A percentile compares a stretch with the other conserved stretches of the same genome.
Conservation (phyloP, 2,113 vertebrate species). For the Casuarius casuarius region DNA sequence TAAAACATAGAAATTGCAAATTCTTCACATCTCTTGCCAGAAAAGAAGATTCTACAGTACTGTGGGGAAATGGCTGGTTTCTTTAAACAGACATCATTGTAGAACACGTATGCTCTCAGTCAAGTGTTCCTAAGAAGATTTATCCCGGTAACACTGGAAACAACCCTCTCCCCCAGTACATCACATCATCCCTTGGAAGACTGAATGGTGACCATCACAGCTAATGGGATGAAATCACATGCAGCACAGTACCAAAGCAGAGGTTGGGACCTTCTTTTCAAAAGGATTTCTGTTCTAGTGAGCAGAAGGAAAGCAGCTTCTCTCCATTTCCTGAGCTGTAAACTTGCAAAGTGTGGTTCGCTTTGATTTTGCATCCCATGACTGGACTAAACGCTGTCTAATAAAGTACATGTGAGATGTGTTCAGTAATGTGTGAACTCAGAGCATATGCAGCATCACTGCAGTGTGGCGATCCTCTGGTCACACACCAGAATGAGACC, state of each 20-base stretch:
- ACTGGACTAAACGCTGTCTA: conserved; percentile 33
- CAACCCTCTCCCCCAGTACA: conserved; percentile 32
- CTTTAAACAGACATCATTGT: conserved; percentile 53
- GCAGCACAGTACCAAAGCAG: conserved; percentile 19
- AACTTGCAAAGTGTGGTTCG: conserved; percentile 40
- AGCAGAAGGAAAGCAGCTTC: conserved; percentile 66
- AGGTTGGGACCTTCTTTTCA: background rate
- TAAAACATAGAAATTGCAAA: conserved; percentile 16
- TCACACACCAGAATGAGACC: background rate
- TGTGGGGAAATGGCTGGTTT: conserved; percentile 13
- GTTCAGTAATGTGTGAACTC: conserved; percentile 54
- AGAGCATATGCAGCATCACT: conserved; percentile 33
- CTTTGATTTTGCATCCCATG: conserved; percentile 58
- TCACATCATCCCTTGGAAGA: conserved; percentile 53
- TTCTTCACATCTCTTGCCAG: conserved; percentile 46
- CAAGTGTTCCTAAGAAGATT: conserved; percentile 61
- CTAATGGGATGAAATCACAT: conserved; percentile 52
- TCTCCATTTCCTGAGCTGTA: conserved; percentile 62
- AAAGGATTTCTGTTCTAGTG: conserved; percentile 1
- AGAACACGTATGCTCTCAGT: conserved; percentile 38
- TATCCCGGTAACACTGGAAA: conserved; percentile 50
- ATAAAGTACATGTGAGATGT: conserved; percentile 57
- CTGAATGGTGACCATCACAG: conserved; percentile 57
- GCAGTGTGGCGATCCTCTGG: fast-evolving
- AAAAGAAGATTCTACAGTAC: background rate